Percentiles rank a stretch among this genome's conserved stretches.
Conservation (phyloP, 2,113 vertebrate genomes). For the Cavia aperea region DNA sequence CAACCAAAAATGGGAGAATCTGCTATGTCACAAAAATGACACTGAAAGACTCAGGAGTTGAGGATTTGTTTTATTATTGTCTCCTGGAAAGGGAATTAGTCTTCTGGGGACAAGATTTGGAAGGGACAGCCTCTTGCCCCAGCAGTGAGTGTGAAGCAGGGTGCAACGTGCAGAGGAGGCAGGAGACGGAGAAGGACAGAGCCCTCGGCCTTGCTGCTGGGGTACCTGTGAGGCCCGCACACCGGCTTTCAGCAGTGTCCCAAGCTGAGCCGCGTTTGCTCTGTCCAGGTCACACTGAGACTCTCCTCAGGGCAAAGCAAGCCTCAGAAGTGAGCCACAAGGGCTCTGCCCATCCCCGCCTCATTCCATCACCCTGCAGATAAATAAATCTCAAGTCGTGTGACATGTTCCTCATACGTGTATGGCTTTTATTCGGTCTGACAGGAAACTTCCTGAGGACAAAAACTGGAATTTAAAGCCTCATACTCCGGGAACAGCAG, state of each 20-base stretch:
- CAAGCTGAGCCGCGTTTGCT: background rate
- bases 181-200: no score
- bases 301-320: background rate
- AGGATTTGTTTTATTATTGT: background rate
- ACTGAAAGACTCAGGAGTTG: no score
- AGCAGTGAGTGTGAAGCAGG: background rate
- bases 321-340: no score
- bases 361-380: no score
- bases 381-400: accelerated
- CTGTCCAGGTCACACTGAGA: accelerated
- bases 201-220: accelerated
- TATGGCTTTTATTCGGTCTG: background rate
- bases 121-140: background rate
- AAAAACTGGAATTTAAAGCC: background rate
- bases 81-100: background rate
- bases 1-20: accelerated
- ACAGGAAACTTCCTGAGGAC: background rate
- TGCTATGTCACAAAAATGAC: accelerated
- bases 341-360: accelerated
- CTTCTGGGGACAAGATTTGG: background rate
- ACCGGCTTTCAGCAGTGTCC: accelerated
- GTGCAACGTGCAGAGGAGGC: background rate
- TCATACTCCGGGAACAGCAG: background rate
- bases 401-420: accelerated
- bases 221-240: no score